Conservation (phyloP, 2,797 vertebrate genomes). For the Coilia nasus region DNA sequence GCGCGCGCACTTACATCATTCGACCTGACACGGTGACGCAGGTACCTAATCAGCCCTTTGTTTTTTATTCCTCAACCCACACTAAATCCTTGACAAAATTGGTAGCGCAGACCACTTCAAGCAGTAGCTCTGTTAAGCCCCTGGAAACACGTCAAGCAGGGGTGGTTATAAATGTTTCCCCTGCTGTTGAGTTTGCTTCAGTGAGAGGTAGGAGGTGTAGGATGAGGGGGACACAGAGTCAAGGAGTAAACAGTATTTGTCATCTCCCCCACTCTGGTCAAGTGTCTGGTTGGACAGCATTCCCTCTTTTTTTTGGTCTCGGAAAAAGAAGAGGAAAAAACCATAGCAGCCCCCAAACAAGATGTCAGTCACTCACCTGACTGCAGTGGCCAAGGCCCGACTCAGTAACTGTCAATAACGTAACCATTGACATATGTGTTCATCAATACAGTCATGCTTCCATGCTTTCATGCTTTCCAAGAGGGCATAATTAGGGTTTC, state of each 20-base stretch:
- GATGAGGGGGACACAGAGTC: not conserved
- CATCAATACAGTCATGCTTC: too few relatives aligned
- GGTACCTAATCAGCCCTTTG: not conserved
- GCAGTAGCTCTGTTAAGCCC: not conserved
- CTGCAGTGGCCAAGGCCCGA: too few relatives aligned
- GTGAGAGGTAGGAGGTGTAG: not conserved
- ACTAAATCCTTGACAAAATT: not conserved
- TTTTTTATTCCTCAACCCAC: not conserved
- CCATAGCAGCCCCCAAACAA: not conserved
- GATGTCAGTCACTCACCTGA: not conserved
- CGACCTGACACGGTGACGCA: not conserved
- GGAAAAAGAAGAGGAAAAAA: not conserved
- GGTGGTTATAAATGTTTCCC: not conserved
- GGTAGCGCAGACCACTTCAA: not conserved
- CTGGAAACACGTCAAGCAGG: not conserved
- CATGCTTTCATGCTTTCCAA: too few relatives aligned
- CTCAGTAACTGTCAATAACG: too few relatives aligned
- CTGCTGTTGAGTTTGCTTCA: too few relatives aligned
- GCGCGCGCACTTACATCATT: not conserved
- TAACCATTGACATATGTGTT: too few relatives aligned
- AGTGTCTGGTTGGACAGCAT: not conserved
- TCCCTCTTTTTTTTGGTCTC: not conserved
- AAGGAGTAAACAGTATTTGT: not conserved
- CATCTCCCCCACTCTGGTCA: not conserved
- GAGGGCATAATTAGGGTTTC: too few relatives aligned